Percentiles rank a stretch among this genome's conserved stretches.
Conservation (phyloP, 2,797 vertebrate genomes). For the Gadopsis bispinosus region DNA sequence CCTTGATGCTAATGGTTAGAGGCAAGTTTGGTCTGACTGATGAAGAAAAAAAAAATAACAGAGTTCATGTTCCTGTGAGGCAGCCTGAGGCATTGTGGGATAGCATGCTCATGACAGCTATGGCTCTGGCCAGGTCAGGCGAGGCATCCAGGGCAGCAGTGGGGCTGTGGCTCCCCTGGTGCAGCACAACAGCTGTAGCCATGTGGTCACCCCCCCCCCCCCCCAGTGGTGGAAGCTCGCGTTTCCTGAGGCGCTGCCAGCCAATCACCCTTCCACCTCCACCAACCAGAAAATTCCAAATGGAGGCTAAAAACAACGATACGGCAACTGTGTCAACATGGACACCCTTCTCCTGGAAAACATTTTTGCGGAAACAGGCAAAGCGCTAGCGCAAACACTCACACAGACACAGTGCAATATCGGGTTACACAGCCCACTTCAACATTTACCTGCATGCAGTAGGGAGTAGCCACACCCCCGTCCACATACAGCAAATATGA, state of each 20-base stretch:
- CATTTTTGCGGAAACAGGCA: slow-evolving; percentile 74
- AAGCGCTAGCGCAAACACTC: slow-evolving; percentile 58
- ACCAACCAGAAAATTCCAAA: slow-evolving; percentile 82
- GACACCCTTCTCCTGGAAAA: slow-evolving; percentile 74
- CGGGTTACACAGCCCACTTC: slow-evolving; percentile 69
- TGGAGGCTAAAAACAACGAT: slow-evolving; percentile 88
- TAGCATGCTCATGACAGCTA: slow-evolving; percentile 15
- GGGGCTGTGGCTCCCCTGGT: slow-evolving; percentile 67
- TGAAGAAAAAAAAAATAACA: slow-evolving; percentile 5
- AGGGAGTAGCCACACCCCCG: slow-evolving; percentile 69
- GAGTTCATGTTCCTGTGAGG: slow-evolving; percentile 8
- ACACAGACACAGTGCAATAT: slow-evolving; percentile 70
- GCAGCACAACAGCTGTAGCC: slow-evolving; percentile 87
- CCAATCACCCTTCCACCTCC: slow-evolving; percentile 58
- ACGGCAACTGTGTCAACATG: slow-evolving; percentile 90
- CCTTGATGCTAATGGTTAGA: slow-evolving; percentile 13
- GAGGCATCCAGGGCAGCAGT: slow-evolving; percentile 76
- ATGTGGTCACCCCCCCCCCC: slow-evolving; percentile 42
- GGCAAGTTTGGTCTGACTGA: slow-evolving; percentile 21
- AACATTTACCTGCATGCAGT: slow-evolving; percentile 80
- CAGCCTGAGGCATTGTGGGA: slow-evolving; percentile 22
- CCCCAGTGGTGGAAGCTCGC: slow-evolving; percentile 82
- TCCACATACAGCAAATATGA: slow-evolving; percentile 62
- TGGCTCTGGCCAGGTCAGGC: slow-evolving; percentile 54
- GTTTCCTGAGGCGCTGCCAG: slow-evolving; percentile 78